Base-by-base conservation (phyloP, 1,140 invertebrate species). In the Oncopodura yosiiana region DNA sequence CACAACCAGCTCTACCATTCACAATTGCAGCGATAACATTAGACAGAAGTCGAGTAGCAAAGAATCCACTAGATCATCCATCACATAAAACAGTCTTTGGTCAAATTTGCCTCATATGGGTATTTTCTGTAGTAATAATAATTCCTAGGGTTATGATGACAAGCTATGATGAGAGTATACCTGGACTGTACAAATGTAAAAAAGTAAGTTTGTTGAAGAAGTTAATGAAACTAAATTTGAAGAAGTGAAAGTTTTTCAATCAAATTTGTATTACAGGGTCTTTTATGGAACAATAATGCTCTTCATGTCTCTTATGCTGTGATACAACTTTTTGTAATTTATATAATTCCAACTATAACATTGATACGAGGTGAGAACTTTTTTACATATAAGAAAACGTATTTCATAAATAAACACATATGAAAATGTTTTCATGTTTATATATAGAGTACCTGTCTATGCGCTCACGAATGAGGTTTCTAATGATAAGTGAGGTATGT, bases 11-110 rank as follows among this genome's bases (percentile, higher is more conserved):
- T 14, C 6, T 59, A 12, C 46, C 57, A 5, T 45, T 49, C 23
- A 59, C 51, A 29, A 54, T 53, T 26, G 46, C 46, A 2, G 51
- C 52, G 3, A 53, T 59, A n/a, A 54, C 51, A 18, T 24, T 53
- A 18, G 57, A 59, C 21, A 19, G 57, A 18, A 59, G 51, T 34
- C 39, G 37, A 8, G 51, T 45, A 34, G 57, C 51, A 27, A 53
- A 34, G 18, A 59, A 59, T 42, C 57, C 57, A 16, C 34, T 54
- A 16, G 51, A 54, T 34, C n/a, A 27, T 37, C 30, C 48, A 3
- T 29, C 36, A 32, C 38, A 21, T n/a, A 41, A 48, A 19, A 46
- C 32, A 5, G 42, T 50, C 5, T 12, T 54, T 14, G 24, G 27
- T 37, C 30, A 44, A 39, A 54, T 59, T 24, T 23, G 32, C 8